A percentile compares a stretch with the other conserved stretches of the same genome.
Evolutionary conservation across 2,797 vertebrate species (phyloP).

Genomic region (Fistularia tabacaria): DNA sequence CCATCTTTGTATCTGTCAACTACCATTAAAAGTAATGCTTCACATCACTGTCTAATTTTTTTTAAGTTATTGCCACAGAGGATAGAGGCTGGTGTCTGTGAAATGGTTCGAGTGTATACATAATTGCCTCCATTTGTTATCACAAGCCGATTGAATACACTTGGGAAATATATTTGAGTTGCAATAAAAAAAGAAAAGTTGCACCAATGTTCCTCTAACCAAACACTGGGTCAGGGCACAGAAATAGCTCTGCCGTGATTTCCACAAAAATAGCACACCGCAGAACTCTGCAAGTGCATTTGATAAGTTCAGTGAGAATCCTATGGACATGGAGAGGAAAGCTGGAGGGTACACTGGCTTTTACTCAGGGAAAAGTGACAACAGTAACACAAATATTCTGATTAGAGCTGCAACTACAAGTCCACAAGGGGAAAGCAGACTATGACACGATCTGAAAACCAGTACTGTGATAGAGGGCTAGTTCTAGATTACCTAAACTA

Average conservation of each 20-base stretch:
- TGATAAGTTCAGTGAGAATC: constrained; percentile 54
- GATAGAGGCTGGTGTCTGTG: too few species aligned
- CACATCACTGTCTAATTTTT: too few species aligned
- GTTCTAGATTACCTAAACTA: too few species aligned
- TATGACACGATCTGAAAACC: too few species aligned
- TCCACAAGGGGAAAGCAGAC: constrained; percentile 19
- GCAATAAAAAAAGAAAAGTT: constrained; percentile 4
- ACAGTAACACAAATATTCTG: constrained; percentile 51
- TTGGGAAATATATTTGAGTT: neutral
- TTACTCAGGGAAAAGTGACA: constrained; percentile 46
- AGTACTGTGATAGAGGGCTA: too few species aligned
- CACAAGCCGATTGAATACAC: too few species aligned
- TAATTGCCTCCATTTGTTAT: too few species aligned
- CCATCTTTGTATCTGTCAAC: too few species aligned
- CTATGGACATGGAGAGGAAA: constrained; percentile 28
- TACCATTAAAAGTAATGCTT: too few species aligned
- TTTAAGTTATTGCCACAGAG: too few species aligned
- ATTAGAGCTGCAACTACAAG: constrained; percentile 51
- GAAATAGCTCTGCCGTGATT: constrained; percentile 12
- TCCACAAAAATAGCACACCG: constrained; percentile 27
- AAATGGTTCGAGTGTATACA: too few species aligned
- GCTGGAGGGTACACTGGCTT: constrained; percentile 32
- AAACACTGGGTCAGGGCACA: neutral
- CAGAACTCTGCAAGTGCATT: constrained; percentile 28
- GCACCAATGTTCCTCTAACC: constrained; percentile 5